Base-by-base conservation (phyloP, 2,797 vertebrate genomes). In the Nyctalus aviator region DNA sequence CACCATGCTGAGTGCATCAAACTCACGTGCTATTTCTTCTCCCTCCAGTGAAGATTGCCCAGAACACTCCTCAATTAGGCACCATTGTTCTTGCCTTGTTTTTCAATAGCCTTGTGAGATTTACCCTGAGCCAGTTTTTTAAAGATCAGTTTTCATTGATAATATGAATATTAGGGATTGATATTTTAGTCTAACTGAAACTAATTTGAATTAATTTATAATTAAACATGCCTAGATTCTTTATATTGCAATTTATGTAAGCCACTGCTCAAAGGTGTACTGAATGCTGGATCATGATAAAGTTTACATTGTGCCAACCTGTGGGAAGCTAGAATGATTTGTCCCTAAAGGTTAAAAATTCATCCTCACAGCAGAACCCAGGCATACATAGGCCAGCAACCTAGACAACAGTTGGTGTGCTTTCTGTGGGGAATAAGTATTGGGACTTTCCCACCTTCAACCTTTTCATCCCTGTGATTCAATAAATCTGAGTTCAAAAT, bases 61-160 rank as follows among this genome's bases (percentile, higher is more conserved):
- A 5, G 18, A 6, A 3, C 0, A 0, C 21, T 27, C 14, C 53
- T 17, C 3, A 0, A 1, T 30, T 6, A 6, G 11, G 23, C 5
- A 14, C 1, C 4, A 0, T 14, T 4, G 8, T 3, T 20, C 17
- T 48, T 27, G 0, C 2, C 77, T 46, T 50, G 4, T 0, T 37
- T 41, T 41, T 17, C 23, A 0, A 7, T 2, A 27, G 64, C 17
- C n/a, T 44, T 32, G 21, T 4, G 25, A 69, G 64, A 8, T 23
- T 75, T 23, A 30, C 4, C 23, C 44, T 0, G 8, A 41, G 10
- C 7, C 32, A 55, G 53, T 12, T 53, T 37, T 87, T 64, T 20
- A 25, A 71, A 81, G 46, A 32, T 73, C 30, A 9, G 6, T 32
- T 89, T 92, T 84, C 23, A 59, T 18, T 50, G 15, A 50, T 62